A percentile compares a stretch with the other conserved stretches of the same genome.
Conservation (phyloP, 2,888 invertebrate species). For the Parthenolecanium corni region DNA sequence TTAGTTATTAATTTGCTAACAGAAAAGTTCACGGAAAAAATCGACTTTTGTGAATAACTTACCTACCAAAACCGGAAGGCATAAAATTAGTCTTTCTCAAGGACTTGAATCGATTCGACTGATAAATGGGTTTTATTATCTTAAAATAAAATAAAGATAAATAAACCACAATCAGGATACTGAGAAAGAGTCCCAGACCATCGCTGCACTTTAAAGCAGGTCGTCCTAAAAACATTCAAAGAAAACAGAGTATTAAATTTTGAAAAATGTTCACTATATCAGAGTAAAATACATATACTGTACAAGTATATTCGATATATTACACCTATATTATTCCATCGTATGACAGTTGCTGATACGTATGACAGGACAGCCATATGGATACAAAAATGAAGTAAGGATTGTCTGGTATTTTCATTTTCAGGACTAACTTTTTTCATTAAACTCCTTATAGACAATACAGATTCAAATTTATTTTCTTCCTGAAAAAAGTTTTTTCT, state of each 20-base stretch:
- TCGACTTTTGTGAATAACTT: no score
- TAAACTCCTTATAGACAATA: neutral
- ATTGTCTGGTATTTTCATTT: neutral
- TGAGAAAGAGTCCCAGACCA: neutral
- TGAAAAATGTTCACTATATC: no score
- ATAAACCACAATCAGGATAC: neutral
- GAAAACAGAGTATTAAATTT: no score
- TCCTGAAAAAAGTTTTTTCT: neutral
- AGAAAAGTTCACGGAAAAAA: no score
- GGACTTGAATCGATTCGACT: neutral
- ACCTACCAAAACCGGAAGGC: no score
- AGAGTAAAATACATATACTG: no score
- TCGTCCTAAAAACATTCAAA: neutral
- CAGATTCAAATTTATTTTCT: neutral
- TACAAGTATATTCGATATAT: neutral
- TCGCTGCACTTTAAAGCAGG: neutral
- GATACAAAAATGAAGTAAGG: neutral
- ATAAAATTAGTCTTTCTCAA: no score
- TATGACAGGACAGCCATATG: conserved; percentile 6
- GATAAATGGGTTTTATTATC: conserved; percentile 2
- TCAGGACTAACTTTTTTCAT: neutral
- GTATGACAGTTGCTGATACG: neutral
- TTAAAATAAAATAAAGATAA: neutral
- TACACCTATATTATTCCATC: conserved; percentile 14
- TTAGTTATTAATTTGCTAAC: no score